These are phyloP conservation scores for Drosophila virilis DNA, from an alignment of 1,140 invertebrate species.

Conservation along the genomic window DNA sequence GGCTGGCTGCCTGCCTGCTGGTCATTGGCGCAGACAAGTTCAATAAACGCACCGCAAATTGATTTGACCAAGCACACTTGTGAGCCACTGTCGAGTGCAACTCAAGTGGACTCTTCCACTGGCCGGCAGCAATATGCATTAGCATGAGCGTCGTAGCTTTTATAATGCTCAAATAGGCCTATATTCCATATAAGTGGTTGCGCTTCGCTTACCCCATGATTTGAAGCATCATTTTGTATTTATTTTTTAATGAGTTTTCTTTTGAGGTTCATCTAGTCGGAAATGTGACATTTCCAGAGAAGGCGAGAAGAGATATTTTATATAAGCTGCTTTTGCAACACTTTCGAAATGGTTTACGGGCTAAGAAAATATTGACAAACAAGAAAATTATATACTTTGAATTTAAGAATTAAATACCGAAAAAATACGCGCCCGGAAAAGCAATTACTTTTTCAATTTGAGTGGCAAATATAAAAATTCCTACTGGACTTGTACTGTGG, in stretches of 20 bases:
- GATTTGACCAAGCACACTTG: slow-evolving; percentile 71
- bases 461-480: too few relatives aligned
- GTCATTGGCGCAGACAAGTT: slow-evolving; percentile 55
- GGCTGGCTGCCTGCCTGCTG: slow-evolving; percentile 13
- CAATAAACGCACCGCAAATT: slow-evolving; percentile 77
- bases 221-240: neutral
- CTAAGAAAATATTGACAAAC: too few relatives aligned
- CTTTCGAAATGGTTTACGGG: too few relatives aligned
- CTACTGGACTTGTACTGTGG: too few relatives aligned
- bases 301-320: too few relatives aligned
- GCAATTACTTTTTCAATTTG: too few relatives aligned
- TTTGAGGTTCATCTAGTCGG: too few relatives aligned
- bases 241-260: neutral
- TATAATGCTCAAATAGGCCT: neutral
- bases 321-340: too few relatives aligned
- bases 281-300: too few relatives aligned
- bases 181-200: neutral
- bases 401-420: too few relatives aligned
- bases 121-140: slow-evolving; percentile 25
- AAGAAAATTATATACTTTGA: too few relatives aligned
- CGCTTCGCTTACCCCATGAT: neutral
- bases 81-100: slow-evolving; percentile 28
- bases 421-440: too few relatives aligned
- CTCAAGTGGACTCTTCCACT: slow-evolving; percentile 19
- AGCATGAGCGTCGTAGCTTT: slow-evolving; percentile 7